Base-by-base conservation (phyloP, 1,140 invertebrate species). In the Drosophila saltans region DNA sequence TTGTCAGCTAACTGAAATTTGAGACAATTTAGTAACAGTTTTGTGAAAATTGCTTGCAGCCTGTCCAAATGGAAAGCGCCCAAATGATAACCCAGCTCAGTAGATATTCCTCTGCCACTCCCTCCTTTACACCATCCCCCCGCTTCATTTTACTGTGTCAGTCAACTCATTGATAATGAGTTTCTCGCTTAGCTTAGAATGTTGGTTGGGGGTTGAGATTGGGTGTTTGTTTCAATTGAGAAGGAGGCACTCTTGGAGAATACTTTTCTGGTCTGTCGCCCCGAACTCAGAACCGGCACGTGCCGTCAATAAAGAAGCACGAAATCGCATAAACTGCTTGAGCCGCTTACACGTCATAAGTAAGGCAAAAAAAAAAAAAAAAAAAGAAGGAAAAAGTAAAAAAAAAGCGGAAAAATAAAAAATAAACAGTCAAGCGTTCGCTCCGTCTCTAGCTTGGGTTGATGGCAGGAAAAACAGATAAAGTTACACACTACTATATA, bases 261-360 rank as follows among this genome's bases (percentile, higher is more conserved):
- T 72, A 75, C 73, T 64, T 68, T 67, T 26, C 4, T 52, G 39
- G 26, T 8, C 16, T 3, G 28, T 6, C 33, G 24, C 24, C 41
- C 69, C 16, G n/a, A 16, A 59, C 57, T 21, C 57, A 5, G 21
- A 16, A 58, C 75, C 55, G 75, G 75, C 75, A 78, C 75, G 75
- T 78, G 75, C 75, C 75, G 75, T 58, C 75, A 78, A 78, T 78
- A 78, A 78, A 77, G 74, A 61, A 70, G 60, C 57, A 39, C 60
- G 45, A 78, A 78, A 78, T 78, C 75, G 75, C 75, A 78, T 72
- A 78, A 78, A 78, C 75, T 71, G 75, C 72, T 78, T 66, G 75
- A 78, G 75, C 75, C 75, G 75, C 75, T 78, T 78, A 78, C 75
- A 78, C 75, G 75, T 78, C 75, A 78, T 78, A 78, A 78, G 75